Percentiles rank a stretch among this genome's conserved stretches.
These are phyloP conservation scores for Chrysodeixis includens DNA, from an alignment of 2,888 invertebrate genomes.

Conservation along the genomic window DNA sequence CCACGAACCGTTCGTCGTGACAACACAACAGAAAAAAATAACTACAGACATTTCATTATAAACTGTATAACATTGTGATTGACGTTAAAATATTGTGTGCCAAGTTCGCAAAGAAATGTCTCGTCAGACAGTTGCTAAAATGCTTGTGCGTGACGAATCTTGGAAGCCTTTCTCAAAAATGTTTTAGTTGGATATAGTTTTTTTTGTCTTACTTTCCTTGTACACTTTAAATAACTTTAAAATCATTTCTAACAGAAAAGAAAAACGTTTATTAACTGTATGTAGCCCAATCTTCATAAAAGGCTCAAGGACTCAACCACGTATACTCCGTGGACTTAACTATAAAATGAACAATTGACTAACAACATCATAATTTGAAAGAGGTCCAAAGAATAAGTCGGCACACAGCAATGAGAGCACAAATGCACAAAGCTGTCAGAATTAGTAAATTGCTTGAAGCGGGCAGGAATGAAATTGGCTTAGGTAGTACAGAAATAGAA, in stretches of 20 bases:
- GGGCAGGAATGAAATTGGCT: constrained; percentile 58
- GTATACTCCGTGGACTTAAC: no score
- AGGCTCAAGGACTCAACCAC: no score
- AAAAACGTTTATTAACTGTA: no score
- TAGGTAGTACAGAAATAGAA: constrained; percentile 64
- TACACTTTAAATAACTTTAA: no score
- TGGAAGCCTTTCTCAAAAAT: neutral
- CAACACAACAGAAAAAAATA: constrained; percentile 47
- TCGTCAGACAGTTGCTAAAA: constrained; percentile 27
- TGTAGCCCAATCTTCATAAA: no score
- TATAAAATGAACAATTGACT: neutral
- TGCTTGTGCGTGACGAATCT: constrained; percentile 17
- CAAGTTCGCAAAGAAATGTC: constrained; percentile 40
- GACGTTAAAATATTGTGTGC: constrained; percentile 53
- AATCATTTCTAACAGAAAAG: no score
- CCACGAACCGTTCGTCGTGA: constrained; percentile 46
- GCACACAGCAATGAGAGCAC: constrained; percentile 25
- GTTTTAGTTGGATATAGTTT: neutral
- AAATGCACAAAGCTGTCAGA: constrained; percentile 30
- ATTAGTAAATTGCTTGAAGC: constrained; percentile 52
- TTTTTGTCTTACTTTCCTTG: no score
- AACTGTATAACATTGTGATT: constrained; percentile 44
- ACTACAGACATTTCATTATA: constrained; percentile 42
- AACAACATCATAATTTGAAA: neutral
- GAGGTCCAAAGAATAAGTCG: neutral